phyloP scores from a whole-genome alignment of 2,797 vertebrate species.

The Centropyge bicolor region DNA sequence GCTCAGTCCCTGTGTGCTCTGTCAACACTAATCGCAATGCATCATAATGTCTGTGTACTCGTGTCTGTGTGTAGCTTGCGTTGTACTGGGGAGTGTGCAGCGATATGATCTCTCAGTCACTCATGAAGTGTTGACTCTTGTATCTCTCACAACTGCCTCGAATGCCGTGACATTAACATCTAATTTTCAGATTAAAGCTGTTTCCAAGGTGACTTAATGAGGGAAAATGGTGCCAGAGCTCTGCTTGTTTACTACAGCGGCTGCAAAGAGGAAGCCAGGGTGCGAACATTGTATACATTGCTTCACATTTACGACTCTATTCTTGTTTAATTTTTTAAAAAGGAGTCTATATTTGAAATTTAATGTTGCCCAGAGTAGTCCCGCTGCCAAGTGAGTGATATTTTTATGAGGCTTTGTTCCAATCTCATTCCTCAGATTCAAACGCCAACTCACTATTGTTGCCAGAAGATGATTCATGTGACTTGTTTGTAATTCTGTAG shows the following conservation, averaged over 20 bases:
- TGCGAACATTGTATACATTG: constrained; percentile 7
- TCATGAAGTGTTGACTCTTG: neutral
- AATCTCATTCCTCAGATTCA: constrained; percentile 36
- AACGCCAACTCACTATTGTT: constrained; percentile 39
- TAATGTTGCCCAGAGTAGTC: constrained; percentile 18
- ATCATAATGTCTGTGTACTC: constrained; percentile 29
- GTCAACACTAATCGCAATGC: constrained; percentile 47
- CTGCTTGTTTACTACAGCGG: neutral
- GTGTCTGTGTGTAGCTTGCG: constrained; percentile 3
- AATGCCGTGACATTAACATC: neutral
- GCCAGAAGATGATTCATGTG: constrained; percentile 55
- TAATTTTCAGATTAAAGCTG: neutral
- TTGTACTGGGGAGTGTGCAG: neutral
- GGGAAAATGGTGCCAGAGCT: neutral
- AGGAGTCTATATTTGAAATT: constrained; percentile 36
- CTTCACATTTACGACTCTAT: constrained; percentile 17
- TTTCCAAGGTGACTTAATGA: constrained; percentile 7
- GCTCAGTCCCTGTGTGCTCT: constrained; percentile 42
- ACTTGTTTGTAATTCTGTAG: constrained; percentile 38
- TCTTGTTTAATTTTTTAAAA: constrained; percentile 14
- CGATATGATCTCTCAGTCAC: neutral
- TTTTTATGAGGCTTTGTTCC: constrained; percentile 45
- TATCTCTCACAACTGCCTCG: neutral
- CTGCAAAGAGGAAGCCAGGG: neutral
- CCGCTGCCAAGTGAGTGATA: constrained; percentile 36